Percentiles rank a stretch among this genome's conserved stretches.
Conservation (phyloP, 1,140 invertebrate species). For the Nasonia vitripennis region DNA sequence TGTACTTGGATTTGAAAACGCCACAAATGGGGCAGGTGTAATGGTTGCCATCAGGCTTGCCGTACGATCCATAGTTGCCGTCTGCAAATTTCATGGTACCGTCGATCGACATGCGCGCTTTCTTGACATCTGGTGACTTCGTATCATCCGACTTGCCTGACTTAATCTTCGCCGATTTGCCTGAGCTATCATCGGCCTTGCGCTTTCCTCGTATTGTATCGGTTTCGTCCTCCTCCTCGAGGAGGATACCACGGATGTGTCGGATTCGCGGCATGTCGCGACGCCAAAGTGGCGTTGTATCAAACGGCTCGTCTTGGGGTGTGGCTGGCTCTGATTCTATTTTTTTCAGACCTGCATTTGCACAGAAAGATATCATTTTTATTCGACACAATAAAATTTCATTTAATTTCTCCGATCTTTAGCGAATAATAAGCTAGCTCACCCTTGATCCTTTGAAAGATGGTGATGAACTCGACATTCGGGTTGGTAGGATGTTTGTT, state of each 20-base stretch:
- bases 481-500: conserved; percentile 72
- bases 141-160: conserved; percentile 55
- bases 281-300: conserved; percentile 79
- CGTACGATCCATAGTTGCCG: conserved; percentile 67
- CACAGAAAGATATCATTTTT: background rate
- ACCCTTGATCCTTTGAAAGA: conserved; percentile 69
- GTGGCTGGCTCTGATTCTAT: conserved; percentile 55
- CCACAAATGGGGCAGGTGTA: conserved; percentile 77
- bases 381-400: background rate
- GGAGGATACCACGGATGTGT: conserved; percentile 78
- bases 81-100: conserved; percentile 34
- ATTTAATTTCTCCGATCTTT: background rate
- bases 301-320: conserved; percentile 69
- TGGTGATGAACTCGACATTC: conserved; percentile 60
- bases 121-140: conserved; percentile 52
- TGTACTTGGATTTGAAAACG: conserved; percentile 73
- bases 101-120: conserved; percentile 16
- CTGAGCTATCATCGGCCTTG: conserved; percentile 56
- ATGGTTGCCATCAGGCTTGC: conserved; percentile 66
- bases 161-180: conserved; percentile 61
- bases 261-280: conserved; percentile 75
- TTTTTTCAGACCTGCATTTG: conserved; percentile 46
- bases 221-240: conserved; percentile 72
- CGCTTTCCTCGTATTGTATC: conserved; percentile 58
- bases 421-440: conserved; percentile 34